Evolutionary conservation across 2,888 invertebrate species (phyloP), one percentile per base, ranked within the genome.

Genomic region (Nymphalis c-album): DNA sequence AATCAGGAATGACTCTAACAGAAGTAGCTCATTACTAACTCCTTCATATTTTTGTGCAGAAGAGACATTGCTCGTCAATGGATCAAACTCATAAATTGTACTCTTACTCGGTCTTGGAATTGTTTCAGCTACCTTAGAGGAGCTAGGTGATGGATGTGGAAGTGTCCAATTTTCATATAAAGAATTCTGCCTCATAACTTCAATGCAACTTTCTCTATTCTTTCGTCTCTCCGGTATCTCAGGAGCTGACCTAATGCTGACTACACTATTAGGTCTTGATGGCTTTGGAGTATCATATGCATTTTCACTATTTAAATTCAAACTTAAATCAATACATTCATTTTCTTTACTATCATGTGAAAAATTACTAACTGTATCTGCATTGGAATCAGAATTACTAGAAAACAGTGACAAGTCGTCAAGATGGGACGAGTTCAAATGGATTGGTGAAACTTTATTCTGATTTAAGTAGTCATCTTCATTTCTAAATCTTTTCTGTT

Each of bases 11-110:
- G 95, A 94, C 80, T 96, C 95, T 31, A 96, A 80, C 26, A 95
- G 80, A 74, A 94, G 84, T 53, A 95, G 78, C 78, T 95, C 94
- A 82, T 95, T 95, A 71, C 94, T 94, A 71, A 94, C 74, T 26
- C 91, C 91, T 10, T 86, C 85, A 79, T 85, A 90, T 64, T 80
- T 88, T 63, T 79, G 86, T 48, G 79, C 73, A 20, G 81, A 66
- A 10, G 79, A 71, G 31, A 72, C 75, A 61, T 78, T 75, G 66
- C 86, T 74, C 63, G 87, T 87, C 31, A 94, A 83, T 2, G 95
- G 96, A 86, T 96, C 96, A 87, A 96, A 96, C 83, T 96, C 95
- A 80, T 94, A 92, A 60, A 96, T 94, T n/a, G 95, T 93, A 78
- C 95, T 95, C 75, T 93, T 89, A 64, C 93, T 92, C 0, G 86